Base-by-base conservation (phyloP, 2,888 invertebrate genomes). In the Stenodera caucasica region DNA sequence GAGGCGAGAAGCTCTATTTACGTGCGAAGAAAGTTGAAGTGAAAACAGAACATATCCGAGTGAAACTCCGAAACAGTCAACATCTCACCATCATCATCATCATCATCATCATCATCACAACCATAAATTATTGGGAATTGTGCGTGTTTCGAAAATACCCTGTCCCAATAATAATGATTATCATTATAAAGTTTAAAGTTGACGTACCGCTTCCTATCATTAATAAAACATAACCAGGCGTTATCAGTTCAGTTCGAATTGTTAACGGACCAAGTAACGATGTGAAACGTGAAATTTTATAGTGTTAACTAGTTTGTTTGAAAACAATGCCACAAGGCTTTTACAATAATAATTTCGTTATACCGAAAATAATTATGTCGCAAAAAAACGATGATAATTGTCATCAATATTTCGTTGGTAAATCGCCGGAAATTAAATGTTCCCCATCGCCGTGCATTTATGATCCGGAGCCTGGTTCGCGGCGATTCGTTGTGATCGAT, bases 361-460 rank as follows among this genome's bases (percentile, higher is more conserved):
- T 74, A 15, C 74, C 74, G 7, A 65, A 70, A 66, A 69, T 73
- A 14, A 66, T 74, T 23, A 73, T 72, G 73, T 60, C 64, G 21
- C 50, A 37, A 51, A 59, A 55, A 45, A 1, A 11, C 8, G 11
- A 40, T 23, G 52, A 26, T 23, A 49, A 15, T 59, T 55, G 9
- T 52, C 12, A n/a, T 57, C 60, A 57, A n/a, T n/a, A n/a, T n/a
- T n/a, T n/a, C n/a, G n/a, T n/a, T n/a, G 26, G 66, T 40, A 69
- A 63, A 30, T 78, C 77, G 5, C 79, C 79, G 32, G 76, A 75
- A 66, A 80, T 80, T 35, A 77, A 75, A 30, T 80, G 80, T 67
- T 80, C 77, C 5, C 80, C 79, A 0, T 79, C 75, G 14, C 80
- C 80, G 2, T 79, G 80, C 58, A 69, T 78, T 51, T 79, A 75